Base-by-base conservation (phyloP, 2,113 vertebrate species). In the Oryzias celebensis region DNA sequence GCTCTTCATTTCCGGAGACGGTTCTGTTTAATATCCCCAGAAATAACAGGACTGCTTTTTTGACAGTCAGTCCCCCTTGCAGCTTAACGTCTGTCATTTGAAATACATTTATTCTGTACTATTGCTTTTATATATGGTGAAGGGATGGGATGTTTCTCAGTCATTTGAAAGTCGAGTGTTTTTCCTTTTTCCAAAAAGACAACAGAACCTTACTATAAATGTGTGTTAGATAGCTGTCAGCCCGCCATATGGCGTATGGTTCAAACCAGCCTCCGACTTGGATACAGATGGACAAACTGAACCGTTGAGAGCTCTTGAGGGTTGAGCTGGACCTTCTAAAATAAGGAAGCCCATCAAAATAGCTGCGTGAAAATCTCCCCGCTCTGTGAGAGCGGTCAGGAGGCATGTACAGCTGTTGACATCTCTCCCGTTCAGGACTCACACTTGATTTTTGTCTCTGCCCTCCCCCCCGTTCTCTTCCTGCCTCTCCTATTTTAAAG, bases 391-490 rank as follows among this genome's bases (percentile, higher is more conserved):
- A 63, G 58, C 75, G 77, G 67, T 80, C 74, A 75, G 65, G 53
- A 76, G 62, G 80, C 73, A 71, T 85, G 81, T 85, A 84, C 88
- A 89, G 85, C 85, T 89, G 87, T 87, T 78, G 76, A 81, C 71
- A 60, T 79, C 67, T 84, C 71, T 74, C 66, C 31, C 52, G 31
- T 42, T 52, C 63, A 52, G 62, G 4, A 10, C 46, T 62, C 20
- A 1, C 64, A 57, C 58, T 66, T n/a, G 13, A 54, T 77, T 52
- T 68, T 54, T 73, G 47, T 50, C 42, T 55, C 65, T 64, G 49
- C 58, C 58, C 65, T 23, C 31, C 31, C 55, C n/a, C 50, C 63
- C 54, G 52, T 67, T 26, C 49, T 71, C 52, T 70, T 65, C 45
- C 56, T 31, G 5, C 45, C 20, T 15, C 28, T 46, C 48, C 49